Evolutionary conservation across 1,140 invertebrate species (phyloP).

Genomic region (Yoshiicerus persimilis): DNA sequence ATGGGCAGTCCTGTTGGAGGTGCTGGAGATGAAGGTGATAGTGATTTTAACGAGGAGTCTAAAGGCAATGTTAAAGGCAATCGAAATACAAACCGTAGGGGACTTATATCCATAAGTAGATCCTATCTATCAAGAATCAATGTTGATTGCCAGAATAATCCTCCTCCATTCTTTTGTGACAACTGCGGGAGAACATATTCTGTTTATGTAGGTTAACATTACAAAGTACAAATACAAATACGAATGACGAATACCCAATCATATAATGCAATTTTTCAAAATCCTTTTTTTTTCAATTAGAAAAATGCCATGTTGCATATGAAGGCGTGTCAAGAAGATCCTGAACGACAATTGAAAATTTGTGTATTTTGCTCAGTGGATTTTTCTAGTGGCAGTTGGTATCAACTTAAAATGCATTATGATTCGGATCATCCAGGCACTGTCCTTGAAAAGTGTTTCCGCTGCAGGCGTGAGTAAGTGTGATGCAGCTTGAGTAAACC

Average conservation of each 20-base stretch:
- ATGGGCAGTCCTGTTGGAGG: not conserved
- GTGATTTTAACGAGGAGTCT: not conserved
- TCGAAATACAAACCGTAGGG: not conserved
- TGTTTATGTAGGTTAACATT: not conserved
- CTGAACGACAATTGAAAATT: not conserved
- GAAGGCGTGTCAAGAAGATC: not conserved
- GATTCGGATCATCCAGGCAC: not conserved
- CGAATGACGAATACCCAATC: not conserved
- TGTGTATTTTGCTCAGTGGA: constrained; percentile 19
- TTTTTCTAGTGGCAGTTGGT: constrained; percentile 7
- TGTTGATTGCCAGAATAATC: not conserved
- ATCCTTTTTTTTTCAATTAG: not conserved
- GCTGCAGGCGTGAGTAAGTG: constrained; percentile 10
- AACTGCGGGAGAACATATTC: constrained; percentile 25
- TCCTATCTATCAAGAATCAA: not conserved
- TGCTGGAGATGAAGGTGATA: not conserved
- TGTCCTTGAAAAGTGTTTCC: not conserved
- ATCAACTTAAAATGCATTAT: constrained; percentile 21
- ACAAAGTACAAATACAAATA: not conserved
- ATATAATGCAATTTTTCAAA: not conserved
- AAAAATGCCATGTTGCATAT: not conserved
- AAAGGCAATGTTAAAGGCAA: not conserved
- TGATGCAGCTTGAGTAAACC: not conserved
- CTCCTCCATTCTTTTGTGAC: constrained; percentile 24
- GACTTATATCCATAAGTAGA: not conserved